phyloP scores from a whole-genome alignment of 2,113 vertebrate species.

The Forbesichthys agassizii region DNA sequence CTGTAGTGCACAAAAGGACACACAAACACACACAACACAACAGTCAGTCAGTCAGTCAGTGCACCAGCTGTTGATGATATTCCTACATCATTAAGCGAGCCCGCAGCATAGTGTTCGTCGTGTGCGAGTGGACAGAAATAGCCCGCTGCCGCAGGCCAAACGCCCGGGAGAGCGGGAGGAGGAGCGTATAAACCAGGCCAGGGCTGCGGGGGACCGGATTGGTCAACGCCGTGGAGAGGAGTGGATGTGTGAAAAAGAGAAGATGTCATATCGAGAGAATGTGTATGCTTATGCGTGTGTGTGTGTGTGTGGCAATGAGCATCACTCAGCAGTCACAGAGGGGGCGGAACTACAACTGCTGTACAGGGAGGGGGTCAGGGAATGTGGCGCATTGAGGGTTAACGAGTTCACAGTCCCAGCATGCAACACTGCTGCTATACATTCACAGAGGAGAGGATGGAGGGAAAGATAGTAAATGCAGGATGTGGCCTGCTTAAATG shows the following conservation, averaged over 20 bases:
- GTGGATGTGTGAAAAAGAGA: neutral
- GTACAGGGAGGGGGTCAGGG: conserved; percentile 36
- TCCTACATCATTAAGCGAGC: conserved; percentile 29
- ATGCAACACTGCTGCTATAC: conserved; percentile 25
- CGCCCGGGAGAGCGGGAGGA: conserved; percentile 19
- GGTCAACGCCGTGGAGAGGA: conserved; percentile 4
- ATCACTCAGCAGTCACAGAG: conserved; percentile 26
- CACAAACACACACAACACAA: neutral
- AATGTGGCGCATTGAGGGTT: conserved; percentile 32
- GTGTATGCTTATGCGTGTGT: conserved; percentile 23
- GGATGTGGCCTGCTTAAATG: no score
- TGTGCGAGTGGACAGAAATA: conserved; percentile 30
- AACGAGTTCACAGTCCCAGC: conserved; percentile 52
- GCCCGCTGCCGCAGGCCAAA: conserved; percentile 24
- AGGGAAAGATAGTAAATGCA: neutral
- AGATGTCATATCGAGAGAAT: conserved; percentile 10
- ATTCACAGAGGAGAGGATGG: neutral
- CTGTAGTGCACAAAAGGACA: neutral
- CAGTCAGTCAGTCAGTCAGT: neutral
- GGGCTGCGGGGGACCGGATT: conserved; percentile 18
- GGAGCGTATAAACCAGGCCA: conserved; percentile 29
- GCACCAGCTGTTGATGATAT: conserved; percentile 20
- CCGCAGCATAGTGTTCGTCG: conserved; percentile 13
- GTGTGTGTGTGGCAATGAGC: conserved; percentile 22
- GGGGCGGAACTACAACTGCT: conserved; percentile 16